Evolutionary conservation across 2,113 vertebrate species (phyloP), one percentile per base, ranked within the genome.

Genomic region (Mola mola): DNA sequence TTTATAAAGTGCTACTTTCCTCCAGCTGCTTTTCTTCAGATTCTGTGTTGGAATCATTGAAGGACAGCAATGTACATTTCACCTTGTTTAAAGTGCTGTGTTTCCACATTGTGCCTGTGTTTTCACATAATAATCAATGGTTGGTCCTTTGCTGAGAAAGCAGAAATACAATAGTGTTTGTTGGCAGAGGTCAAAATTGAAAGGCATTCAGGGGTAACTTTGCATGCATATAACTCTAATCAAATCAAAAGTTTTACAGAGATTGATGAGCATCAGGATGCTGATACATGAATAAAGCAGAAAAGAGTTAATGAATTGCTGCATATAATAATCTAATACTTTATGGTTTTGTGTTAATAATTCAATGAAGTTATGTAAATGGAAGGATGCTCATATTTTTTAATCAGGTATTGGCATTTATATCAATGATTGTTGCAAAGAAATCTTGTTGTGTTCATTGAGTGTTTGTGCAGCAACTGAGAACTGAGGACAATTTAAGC

Each of bases 121-220:
- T 84, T 83, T 68, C 44, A 49, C 40, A 49, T 49, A 78, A 58
- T 70, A 67, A 87, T 90, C 82, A 81, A 58, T 87, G 59, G 53
- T 16, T 10, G 41, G 44, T 59, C 41, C 11, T 73, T 41, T 87
- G 80, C 87, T 87, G 84, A 88, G 79, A 13, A 29, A 20, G 41
- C 43, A 46, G 78, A 83, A 89, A 88, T 59, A 44, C 42, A 78
- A 84, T 85, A 57, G 77, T n/a, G n/a, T 73, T 80, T 42, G 40
- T 47, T 44, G 40, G 48, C 38, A 42, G 42, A 80, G 86, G 79
- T 83, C 77, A 75, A 53, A 46, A 52, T 24, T 42, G 24, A 83
- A 72, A 77, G 57, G 34, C 55, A 44, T 42, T 81, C 44, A 55
- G 59, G 78, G 84, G 60, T 83, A 83, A 74, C 33, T 6, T 80